A percentile compares a stretch with the other conserved stretches of the same genome.
phyloP scores from a whole-genome alignment of 2,888 invertebrate genomes.

The Druceiella hillmani region DNA sequence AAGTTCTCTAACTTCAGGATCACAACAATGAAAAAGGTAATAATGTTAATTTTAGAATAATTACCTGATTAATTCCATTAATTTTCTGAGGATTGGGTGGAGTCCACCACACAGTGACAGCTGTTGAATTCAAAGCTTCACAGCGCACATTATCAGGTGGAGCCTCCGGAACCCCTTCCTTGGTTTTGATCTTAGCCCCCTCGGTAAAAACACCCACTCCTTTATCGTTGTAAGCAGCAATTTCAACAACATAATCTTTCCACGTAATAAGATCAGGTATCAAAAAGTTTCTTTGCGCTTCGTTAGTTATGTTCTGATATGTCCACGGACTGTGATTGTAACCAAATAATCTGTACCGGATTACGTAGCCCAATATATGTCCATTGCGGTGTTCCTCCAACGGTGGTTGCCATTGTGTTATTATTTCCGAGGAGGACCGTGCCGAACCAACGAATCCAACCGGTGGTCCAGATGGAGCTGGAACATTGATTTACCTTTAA shows the following conservation, averaged over 20 bases:
- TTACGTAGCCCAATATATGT: conserved; percentile 87
- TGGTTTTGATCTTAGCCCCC: conserved; percentile 88
- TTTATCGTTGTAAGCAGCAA: conserved; percentile 95
- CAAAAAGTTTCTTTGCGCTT: conserved; percentile 84
- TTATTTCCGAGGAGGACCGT: conserved; percentile 89
- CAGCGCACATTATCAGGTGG: conserved; percentile 80
- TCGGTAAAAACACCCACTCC: conserved; percentile 92
- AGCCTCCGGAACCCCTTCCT: conserved; percentile 93
- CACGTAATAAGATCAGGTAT: conserved; percentile 93
- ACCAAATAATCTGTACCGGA: conserved; percentile 85
- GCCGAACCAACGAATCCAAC: conserved; percentile 93
- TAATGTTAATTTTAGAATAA: too few species aligned
- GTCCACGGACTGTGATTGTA: conserved; percentile 93
- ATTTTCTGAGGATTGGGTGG: conserved; percentile 97
- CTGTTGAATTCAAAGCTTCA: conserved; percentile 80
- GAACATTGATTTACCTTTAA: too few species aligned
- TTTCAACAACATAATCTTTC: conserved; percentile 95
- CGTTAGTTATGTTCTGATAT: conserved; percentile 85
- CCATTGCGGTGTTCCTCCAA: conserved; percentile 93
- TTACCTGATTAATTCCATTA: conserved; percentile 92
- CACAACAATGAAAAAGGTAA: too few species aligned
- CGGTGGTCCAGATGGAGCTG: conserved; percentile 95
- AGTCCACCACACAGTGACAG: conserved; percentile 82
- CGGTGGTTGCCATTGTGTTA: conserved; percentile 96
- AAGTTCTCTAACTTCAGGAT: too few species aligned